A percentile compares a stretch with the other conserved stretches of the same genome.
phyloP scores from a whole-genome alignment of 1,140 invertebrate species.

The Wasmannia auropunctata region DNA sequence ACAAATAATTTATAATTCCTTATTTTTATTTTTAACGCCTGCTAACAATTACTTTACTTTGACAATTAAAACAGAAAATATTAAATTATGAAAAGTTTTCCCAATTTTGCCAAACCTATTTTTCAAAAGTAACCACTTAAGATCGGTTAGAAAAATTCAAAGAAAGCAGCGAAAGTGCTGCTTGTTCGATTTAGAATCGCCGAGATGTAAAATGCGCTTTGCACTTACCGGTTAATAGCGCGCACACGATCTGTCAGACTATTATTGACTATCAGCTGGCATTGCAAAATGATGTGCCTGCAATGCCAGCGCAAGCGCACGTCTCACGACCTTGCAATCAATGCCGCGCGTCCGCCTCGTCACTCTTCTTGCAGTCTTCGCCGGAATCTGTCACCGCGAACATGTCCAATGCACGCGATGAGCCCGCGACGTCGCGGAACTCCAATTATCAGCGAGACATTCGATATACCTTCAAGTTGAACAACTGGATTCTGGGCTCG shows the following conservation, averaged over 20 bases:
- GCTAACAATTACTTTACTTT: background rate
- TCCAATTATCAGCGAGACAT: conserved; percentile 44
- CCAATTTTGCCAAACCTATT: background rate
- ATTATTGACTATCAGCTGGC: background rate
- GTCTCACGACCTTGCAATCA: conserved; percentile 28
- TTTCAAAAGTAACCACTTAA: background rate
- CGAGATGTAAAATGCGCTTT: background rate
- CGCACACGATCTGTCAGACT: background rate
- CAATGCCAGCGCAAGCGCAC: background rate
- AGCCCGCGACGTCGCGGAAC: background rate
- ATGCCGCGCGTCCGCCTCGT: background rate
- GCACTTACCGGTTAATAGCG: background rate
- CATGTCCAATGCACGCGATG: background rate
- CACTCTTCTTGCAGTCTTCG: conserved; percentile 35
- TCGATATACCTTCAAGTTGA: conserved; percentile 20
- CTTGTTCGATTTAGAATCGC: background rate
- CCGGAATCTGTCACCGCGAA: background rate
- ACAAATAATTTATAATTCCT: background rate
- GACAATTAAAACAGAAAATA: background rate
- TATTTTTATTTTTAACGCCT: background rate
- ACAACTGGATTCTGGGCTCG: conserved; percentile 49
- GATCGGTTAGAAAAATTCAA: background rate
- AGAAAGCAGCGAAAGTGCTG: background rate
- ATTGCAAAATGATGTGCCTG: background rate
- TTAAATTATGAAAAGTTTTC: background rate